Evolutionary conservation across 1,140 invertebrate genomes (phyloP).

Genomic region (Drosophila willistoni): DNA sequence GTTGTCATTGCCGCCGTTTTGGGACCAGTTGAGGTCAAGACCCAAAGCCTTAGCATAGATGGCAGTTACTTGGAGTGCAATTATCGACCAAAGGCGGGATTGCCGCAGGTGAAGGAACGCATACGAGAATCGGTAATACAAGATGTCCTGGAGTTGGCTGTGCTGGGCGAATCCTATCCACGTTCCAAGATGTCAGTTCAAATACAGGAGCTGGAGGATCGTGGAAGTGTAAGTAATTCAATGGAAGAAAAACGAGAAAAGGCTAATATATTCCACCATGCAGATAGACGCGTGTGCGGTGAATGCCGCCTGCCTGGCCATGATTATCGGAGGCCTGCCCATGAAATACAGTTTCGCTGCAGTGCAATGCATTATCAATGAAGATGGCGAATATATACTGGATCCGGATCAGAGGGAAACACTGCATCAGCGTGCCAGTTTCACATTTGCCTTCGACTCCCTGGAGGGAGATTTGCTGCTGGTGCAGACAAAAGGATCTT

Average conservation of each 20-base stretch:
- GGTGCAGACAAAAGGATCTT: constrained; percentile 88
- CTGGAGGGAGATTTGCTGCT: constrained; percentile 86
- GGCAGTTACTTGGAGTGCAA: constrained; percentile 91
- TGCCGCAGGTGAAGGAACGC: constrained; percentile 89
- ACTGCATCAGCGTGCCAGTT: constrained; percentile 83
- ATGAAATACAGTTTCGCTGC: constrained; percentile 93
- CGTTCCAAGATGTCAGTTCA: constrained; percentile 90
- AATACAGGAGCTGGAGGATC: constrained; percentile 94
- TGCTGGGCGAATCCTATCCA: constrained; percentile 89
- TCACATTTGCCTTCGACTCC: constrained; percentile 90
- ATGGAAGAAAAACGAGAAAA: not conserved
- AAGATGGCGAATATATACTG: constrained; percentile 86
- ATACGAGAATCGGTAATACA: constrained; percentile 89
- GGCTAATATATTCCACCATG: constrained; percentile 35
- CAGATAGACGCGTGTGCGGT: constrained; percentile 91
- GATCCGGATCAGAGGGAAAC: constrained; percentile 85
- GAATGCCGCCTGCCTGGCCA: constrained; percentile 92
- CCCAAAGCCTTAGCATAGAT: constrained; percentile 90
- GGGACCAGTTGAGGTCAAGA: constrained; percentile 92
- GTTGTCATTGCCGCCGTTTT: constrained; percentile 90
- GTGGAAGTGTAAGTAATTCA: constrained; percentile 88
- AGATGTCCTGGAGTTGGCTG: constrained; percentile 89
- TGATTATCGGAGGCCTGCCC: constrained; percentile 91
- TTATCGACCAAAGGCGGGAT: constrained; percentile 90
- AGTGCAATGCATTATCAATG: constrained; percentile 88